Evolutionary conservation across 2,797 vertebrate species (phyloP), one percentile per base, ranked within the genome.

Genomic region (Botia kubotai): DNA sequence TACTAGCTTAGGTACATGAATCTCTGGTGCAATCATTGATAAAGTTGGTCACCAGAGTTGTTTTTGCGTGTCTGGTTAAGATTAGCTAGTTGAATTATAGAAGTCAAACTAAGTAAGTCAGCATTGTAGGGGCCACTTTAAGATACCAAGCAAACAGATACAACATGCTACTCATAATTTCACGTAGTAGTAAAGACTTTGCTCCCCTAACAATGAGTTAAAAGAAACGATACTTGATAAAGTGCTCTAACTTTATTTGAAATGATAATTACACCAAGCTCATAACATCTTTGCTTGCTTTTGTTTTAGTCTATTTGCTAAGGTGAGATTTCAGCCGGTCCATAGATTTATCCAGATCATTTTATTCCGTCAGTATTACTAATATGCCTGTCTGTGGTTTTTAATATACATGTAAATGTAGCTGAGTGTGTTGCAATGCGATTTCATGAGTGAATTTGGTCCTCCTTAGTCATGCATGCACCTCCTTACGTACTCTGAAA

Each of bases 1-100:
- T 87, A 87, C 77, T 85, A 87, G 90, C 86, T 90, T 92, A 89
- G 89, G 86, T 85, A 88, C 87, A 88, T 88, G 84, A 83, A 86
- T 88, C 74, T 86, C 73, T 82, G 80, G 83, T 83, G 55, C 66
- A 62, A 29, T 74, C 29, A 11, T 53, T 62, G 75, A 83, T 90
- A 84, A 87, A 89, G 86, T 86, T 86, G 66, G 87, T 81, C 57
- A 75, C 69, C 72, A 50, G 60, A 81, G 62, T 71, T 76, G 67
- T 69, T 50, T 75, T 66, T 52, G 46, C 19, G 0, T 46, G 43
- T 46, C 8, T 46, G 43, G 10, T 46, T 0, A 60, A 23, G 19
- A 78, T 78, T 48, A 79, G 69, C 48, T 53, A 19, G 69, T 65
- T 72, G 7, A 78, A 36, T 62, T 71, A 78, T 62, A 50, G n/a